Conservation (phyloP, 2,797 vertebrate species). For the Rhabdophis nuchalis region DNA sequence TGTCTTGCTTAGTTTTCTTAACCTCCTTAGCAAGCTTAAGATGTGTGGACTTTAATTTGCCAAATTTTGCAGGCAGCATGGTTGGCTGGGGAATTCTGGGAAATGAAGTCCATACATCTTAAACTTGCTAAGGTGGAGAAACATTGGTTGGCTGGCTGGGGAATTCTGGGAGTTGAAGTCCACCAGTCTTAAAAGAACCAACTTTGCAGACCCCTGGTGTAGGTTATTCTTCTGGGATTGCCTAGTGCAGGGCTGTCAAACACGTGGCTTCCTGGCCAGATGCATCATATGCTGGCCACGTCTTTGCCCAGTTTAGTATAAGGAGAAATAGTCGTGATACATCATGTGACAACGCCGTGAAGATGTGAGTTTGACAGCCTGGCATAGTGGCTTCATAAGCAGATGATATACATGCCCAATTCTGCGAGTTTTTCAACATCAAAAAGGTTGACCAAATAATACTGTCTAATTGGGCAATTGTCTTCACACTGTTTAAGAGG, state of each 20-base stretch:
- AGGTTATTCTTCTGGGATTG: not conserved
- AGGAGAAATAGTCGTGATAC: no score
- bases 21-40: not conserved
- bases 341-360: no score
- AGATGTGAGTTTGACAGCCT: no score
- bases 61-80: not conserved
- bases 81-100: not conserved
- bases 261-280: no score
- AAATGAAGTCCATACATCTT: not conserved
- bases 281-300: no score
- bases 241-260: no score
- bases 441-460: not conserved
- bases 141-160: no score
- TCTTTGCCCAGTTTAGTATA: no score
- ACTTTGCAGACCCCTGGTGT: no score
- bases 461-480: not conserved
- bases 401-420: not conserved
- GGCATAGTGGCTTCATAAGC: not conserved
- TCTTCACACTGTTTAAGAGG: not conserved
- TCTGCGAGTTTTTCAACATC: not conserved
- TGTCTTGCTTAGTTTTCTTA: not conserved
- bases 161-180: no score
- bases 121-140: not conserved
- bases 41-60: not conserved
- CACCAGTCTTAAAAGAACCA: no score